Evolutionary conservation across 2,113 vertebrate species (phyloP).

Genomic region (Cochlearius cochlearius): DNA sequence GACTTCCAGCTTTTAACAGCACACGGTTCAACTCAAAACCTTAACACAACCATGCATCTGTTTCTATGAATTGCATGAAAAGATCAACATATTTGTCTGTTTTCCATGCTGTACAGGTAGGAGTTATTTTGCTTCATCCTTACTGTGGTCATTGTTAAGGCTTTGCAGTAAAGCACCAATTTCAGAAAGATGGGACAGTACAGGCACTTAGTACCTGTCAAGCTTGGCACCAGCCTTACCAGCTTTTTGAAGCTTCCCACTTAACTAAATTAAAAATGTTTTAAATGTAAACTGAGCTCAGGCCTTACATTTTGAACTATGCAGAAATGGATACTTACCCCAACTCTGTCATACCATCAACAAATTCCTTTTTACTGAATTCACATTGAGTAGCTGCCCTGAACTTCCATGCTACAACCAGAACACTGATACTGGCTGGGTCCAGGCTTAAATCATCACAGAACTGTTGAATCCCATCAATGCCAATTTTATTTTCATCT

Average conservation of each 20-base stretch:
- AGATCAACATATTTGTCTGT: not conserved
- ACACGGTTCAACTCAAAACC: not conserved
- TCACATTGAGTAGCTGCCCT: constrained; percentile 94
- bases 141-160: not conserved
- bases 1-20: not conserved
- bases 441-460: constrained; percentile 92
- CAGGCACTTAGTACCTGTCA: not conserved
- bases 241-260: not conserved
- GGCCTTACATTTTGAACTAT: not conserved
- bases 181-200: not conserved
- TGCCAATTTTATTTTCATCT: constrained; percentile 96
- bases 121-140: not conserved
- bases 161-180: not conserved
- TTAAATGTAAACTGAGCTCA: not conserved
- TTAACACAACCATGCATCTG: not conserved
- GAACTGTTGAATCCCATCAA: constrained; percentile 95
- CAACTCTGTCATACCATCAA: constrained; percentile 94
- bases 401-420: constrained; percentile 96
- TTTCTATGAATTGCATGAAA: not conserved
- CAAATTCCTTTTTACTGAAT: constrained; percentile 94
- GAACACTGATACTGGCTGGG: constrained; percentile 89
- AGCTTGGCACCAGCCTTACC: not conserved
- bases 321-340: constrained; percentile 79
- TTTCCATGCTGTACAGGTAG: not conserved
- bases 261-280: not conserved